Evolutionary conservation across 2,888 invertebrate species (phyloP).

Genomic region (Miltochrista miniata): DNA sequence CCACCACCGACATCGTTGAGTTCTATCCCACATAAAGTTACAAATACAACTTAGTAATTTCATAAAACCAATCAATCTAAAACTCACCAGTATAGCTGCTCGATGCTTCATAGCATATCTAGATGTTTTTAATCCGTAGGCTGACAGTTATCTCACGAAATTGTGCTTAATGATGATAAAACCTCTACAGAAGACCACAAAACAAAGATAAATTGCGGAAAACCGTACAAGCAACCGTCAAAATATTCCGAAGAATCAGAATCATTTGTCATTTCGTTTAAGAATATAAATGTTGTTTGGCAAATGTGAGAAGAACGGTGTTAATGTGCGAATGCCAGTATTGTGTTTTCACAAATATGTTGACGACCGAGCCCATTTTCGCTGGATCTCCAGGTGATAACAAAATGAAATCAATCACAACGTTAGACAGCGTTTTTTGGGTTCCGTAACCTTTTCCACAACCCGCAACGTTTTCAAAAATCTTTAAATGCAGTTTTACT

Average conservation of each 20-base stretch:
- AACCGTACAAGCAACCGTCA: slow-evolving; percentile 13
- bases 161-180: slow-evolving; percentile 10
- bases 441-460: too few species aligned
- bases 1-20: too few species aligned
- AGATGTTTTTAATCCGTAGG: background rate
- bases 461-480: too few species aligned
- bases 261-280: slow-evolving; percentile 33
- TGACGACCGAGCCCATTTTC: background rate
- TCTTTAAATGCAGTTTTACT: background rate
- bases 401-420: background rate
- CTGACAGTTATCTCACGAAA: slow-evolving; percentile 6
- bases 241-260: slow-evolving; percentile 19
- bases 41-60: too few species aligned
- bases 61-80: too few species aligned
- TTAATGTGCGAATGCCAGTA: slow-evolving; percentile 18
- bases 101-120: too few species aligned
- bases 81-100: too few species aligned
- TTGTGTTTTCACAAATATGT: background rate
- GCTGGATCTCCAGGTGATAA: background rate
- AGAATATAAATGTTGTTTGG: slow-evolving; percentile 28
- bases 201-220: slow-evolving; percentile 28
- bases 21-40: too few species aligned
- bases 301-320: slow-evolving; percentile 19
- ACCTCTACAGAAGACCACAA: slow-evolving; percentile 16
- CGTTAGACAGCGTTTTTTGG: background rate